Base-by-base conservation (phyloP, 2,797 vertebrate genomes). In the Fistularia commersonii region DNA sequence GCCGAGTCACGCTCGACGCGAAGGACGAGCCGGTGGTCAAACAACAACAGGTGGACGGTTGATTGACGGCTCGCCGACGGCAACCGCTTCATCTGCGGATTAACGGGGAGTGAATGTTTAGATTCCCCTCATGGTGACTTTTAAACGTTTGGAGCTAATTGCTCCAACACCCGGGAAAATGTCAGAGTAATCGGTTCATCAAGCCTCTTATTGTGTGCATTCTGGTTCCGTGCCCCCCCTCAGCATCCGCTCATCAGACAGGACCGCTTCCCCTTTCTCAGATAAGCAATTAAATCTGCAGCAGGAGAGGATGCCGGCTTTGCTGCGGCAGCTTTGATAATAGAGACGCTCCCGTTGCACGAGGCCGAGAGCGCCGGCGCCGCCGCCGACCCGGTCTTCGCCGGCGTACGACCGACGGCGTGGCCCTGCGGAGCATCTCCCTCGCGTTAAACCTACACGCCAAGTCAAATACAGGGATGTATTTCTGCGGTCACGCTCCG, bases 231-330 rank as follows among this genome's bases (percentile, higher is more conserved):
- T 76, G 80, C 76, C 74, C 62, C 55, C 70, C 74, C 77, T 72
- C 61, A n/a, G 64, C 59, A 63, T 54, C 74, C 7, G 64, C 69
- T 83, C 70, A 81, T 89, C 79, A 81, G 72, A 76, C 64, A 23
- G 23, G 54, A 66, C 15, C 78, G 72, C 73, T 75, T 85, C 81
- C 80, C 74, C 71, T 68, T 66, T 76, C 79, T 79, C 81, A 85
- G 76, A 86, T 84, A 79, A 87, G 85, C 79, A 88, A 87, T 88
- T 66, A 87, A 88, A 84, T 81, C 74, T 84, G 83, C 74, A 35
- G 74, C 64, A 85, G 72, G 64, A 66, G 77, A 79, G 79, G 81
- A 85, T 71, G 82, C 80, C 73, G 84, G 76, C 76, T 77, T 80
- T 82, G 77, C 89, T 82, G 85, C 86, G 73, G 83, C 48, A 66